Base-by-base conservation (phyloP, 2,888 invertebrate genomes). In the Cantharis nigra region DNA sequence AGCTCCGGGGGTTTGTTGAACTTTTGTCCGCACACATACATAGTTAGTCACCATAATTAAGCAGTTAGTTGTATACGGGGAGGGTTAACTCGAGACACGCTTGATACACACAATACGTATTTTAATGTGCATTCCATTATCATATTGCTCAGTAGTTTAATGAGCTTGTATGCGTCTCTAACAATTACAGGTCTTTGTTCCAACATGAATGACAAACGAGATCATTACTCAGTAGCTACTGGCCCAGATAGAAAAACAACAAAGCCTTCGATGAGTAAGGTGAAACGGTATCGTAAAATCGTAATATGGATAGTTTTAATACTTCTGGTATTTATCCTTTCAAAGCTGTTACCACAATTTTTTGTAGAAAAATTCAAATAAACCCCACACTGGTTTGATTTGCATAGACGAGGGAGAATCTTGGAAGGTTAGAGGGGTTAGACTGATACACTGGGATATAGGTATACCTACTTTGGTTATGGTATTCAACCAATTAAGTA, bases 1-100 rank as follows among this genome's bases (percentile, higher is more conserved):
- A 81, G 78, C 79, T 80, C 67, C 67, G 64, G 72, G 79, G 81
- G 83, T 83, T 81, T 82, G 79, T 82, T 81, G 83, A 83, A 81
- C 83, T 69, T 71, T 76, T 73, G 72, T 80, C 79, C 80, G 78
- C 13, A 65, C 65, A 23, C 23, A 23, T 23, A 23, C 5, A 20
- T 78, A 78, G 78, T 81, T 82, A 80, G 79, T 80, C 80, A 80
- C 75, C 65, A 71, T 81, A 81, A 81, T 81, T 80, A 80, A 76
- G 75, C 75, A 70, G 75, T 80, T 81, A 69, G 71, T 28, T 10
- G 10, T 13, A 79, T 81, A 76, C 74, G 73, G 70, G 64, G 76
- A 70, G 78, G 80, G 72, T 65, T 49, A 49, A 49, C 49, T 69
- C 73, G 28, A 26, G 73, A 73, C 49, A 78, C 78, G 76, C 76